Percentiles rank a stretch among this genome's conserved stretches.
These are phyloP conservation scores for Acromyrmex heyeri DNA, from an alignment of 1,140 invertebrate species.

Conservation along the genomic window DNA sequence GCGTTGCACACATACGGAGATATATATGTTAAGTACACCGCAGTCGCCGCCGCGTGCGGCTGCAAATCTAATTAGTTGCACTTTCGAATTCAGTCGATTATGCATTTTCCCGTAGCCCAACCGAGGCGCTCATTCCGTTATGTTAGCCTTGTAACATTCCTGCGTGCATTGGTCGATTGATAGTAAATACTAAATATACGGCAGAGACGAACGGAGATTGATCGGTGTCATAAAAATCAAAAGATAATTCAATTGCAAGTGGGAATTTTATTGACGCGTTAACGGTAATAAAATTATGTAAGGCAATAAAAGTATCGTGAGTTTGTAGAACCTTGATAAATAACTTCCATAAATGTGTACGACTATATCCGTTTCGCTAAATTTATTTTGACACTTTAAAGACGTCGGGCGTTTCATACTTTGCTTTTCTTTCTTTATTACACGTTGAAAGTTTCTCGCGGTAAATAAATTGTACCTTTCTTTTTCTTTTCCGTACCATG, in stretches of 20 bases:
- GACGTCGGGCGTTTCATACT: background rate
- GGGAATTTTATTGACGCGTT: background rate
- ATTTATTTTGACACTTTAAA: conserved; percentile 31
- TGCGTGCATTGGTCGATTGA: background rate
- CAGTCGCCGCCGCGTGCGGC: conserved; percentile 25
- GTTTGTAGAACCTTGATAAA: conserved; percentile 3
- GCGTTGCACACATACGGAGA: background rate
- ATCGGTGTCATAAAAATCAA: conserved; percentile 42
- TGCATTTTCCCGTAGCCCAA: conserved; percentile 21
- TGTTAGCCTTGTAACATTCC: conserved; percentile 51
- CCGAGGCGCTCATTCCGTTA: conserved; percentile 4
- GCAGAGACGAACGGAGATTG: conserved; percentile 1
- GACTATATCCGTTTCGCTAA: background rate
- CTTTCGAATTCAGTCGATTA: conserved; percentile 70
- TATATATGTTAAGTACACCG: background rate
- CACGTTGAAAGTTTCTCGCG: conserved; percentile 25
- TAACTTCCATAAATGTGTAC: background rate
- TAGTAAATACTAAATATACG: background rate
- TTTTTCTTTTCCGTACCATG: background rate
- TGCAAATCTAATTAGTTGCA: conserved; percentile 69
- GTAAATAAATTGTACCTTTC: conserved; percentile 9
- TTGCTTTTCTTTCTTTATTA: background rate
- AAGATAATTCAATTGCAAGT: background rate
- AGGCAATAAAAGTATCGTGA: conserved; percentile 7
- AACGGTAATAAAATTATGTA: background rate